Conservation (phyloP, 2,888 invertebrate species). For the Drosophila aldrichi region DNA sequence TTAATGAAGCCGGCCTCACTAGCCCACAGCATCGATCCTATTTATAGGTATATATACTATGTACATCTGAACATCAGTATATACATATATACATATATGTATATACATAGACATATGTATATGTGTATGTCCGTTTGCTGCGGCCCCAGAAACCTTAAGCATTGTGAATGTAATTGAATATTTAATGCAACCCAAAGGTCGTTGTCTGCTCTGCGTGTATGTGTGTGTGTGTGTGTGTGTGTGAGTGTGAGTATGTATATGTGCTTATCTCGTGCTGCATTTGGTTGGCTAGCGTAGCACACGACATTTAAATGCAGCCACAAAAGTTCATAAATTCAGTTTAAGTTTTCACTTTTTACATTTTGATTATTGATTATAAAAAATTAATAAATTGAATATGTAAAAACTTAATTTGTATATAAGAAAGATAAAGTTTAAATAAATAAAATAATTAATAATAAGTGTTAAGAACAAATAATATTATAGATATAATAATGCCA, state of each 20-base stretch:
- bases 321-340: neutral
- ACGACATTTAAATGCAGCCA: slow-evolving; percentile 3
- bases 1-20: slow-evolving; percentile 59
- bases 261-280: neutral
- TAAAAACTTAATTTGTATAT: neutral
- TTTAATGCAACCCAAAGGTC: slow-evolving; percentile 41
- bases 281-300: neutral
- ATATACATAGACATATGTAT: too few relatives aligned
- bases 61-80: neutral
- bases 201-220: neutral
- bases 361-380: neutral
- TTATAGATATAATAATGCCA: too few relatives aligned
- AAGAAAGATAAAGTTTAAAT: too few relatives aligned
- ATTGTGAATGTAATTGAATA: slow-evolving; percentile 60
- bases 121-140: neutral
- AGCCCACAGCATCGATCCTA: slow-evolving; percentile 17
- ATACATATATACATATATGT: neutral
- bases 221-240: neutral
- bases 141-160: slow-evolving; percentile 41
- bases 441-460: too few relatives aligned
- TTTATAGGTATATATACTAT: neutral
- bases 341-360: neutral
- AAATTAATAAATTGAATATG: neutral
- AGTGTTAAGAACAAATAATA: too few relatives aligned
- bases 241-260: neutral